These are phyloP conservation scores for Craterocephalus amniculus DNA, from an alignment of 2,797 vertebrate species.

Conservation along the genomic window DNA sequence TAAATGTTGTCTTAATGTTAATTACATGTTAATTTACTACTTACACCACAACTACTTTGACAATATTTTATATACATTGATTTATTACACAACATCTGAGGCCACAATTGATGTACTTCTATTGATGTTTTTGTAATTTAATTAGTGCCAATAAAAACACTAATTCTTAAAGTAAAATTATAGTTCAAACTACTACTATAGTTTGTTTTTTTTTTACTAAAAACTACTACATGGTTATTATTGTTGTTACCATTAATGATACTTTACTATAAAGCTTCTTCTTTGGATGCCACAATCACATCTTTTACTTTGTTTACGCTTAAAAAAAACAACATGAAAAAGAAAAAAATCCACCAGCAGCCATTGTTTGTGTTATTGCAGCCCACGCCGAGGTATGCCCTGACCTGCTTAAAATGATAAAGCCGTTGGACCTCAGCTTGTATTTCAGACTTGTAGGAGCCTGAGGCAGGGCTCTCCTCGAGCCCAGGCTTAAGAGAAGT, in stretches of 20 bases:
- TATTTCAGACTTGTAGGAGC: constrained; percentile 39
- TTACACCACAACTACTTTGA: no score
- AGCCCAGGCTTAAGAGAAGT: constrained; percentile 44
- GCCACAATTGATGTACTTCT: neutral
- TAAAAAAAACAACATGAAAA: neutral
- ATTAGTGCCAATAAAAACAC: neutral
- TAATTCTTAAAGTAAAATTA: neutral
- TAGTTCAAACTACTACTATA: neutral
- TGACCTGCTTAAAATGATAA: constrained; percentile 10
- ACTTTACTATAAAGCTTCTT: no score
- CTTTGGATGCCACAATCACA: neutral
- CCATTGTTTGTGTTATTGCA: neutral
- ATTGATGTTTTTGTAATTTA: neutral
- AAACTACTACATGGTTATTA: neutral
- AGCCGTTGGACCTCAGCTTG: constrained; percentile 34
- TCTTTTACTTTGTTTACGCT: neutral
- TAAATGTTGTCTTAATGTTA: no score
- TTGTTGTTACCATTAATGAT: neutral
- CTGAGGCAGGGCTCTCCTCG: constrained; percentile 32
- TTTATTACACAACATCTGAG: neutral
- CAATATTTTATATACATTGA: no score
- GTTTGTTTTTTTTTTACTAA: neutral
- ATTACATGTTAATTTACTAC: no score
- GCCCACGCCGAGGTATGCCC: neutral
- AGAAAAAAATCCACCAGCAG: neutral